Percentiles rank a stretch among this genome's conserved stretches.
Conservation (phyloP, 2,113 vertebrate genomes). For the Pelecanus crispus region DNA sequence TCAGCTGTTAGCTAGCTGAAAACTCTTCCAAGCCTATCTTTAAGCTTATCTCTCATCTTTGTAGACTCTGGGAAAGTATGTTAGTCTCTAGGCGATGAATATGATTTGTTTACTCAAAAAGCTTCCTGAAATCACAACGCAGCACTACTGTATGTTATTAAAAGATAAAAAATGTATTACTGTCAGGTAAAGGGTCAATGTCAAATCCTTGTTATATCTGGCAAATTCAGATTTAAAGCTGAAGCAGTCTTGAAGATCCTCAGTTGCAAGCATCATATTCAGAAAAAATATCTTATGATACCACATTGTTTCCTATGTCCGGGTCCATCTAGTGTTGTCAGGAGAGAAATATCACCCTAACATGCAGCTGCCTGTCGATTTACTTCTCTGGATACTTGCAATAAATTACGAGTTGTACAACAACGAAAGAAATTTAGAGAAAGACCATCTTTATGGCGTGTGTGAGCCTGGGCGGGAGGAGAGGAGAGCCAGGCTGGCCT, state of each 20-base stretch:
- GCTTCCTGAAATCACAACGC: not conserved
- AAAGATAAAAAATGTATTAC: slow-evolving; percentile 60
- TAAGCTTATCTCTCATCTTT: slow-evolving; percentile 26
- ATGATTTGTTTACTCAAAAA: slow-evolving; percentile 52
- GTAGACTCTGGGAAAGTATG: not conserved
- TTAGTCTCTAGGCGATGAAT: not conserved
- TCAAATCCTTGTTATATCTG: slow-evolving; percentile 22
- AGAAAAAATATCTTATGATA: slow-evolving; percentile 17
- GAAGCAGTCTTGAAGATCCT: not conserved
- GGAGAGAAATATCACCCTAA: not conserved
- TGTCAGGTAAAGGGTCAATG: slow-evolving; percentile 40
- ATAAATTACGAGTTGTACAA: not conserved
- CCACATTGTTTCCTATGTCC: not conserved
- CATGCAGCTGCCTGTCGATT: not conserved
- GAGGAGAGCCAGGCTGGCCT: not conserved
- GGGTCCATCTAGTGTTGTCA: not conserved
- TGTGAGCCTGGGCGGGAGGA: rapidly evolving
- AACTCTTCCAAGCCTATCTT: slow-evolving; percentile 2
- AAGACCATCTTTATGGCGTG: rapidly evolving
- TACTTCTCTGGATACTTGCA: not conserved
- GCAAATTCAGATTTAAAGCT: slow-evolving; percentile 26
- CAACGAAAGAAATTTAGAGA: not conserved
- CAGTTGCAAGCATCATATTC: not conserved
- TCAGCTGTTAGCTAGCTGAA: not conserved
- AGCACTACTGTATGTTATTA: slow-evolving; percentile 34